Percentiles rank a stretch among this genome's conserved stretches.
Evolutionary conservation across 2,888 invertebrate species (phyloP).

Genomic region (Sycophila texana): DNA sequence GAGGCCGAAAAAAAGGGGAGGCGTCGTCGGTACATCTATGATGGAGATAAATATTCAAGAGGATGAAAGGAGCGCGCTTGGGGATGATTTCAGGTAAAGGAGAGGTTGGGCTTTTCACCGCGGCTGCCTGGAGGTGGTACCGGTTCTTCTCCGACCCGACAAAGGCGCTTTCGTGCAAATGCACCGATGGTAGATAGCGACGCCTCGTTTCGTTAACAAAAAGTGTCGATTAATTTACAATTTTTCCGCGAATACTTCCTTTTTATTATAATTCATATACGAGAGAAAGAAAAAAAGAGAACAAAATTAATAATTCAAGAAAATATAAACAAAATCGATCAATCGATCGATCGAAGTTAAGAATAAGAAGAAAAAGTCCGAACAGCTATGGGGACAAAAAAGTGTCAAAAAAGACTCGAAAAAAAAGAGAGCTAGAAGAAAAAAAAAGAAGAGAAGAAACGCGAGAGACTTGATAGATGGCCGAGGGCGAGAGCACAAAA

Average conservation of each 20-base stretch:
- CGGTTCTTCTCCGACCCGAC: slow-evolving; percentile 61
- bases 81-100: slow-evolving; percentile 75
- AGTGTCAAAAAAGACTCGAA: slow-evolving; percentile 19
- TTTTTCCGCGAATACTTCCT: too few species aligned
- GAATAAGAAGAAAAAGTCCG: neutral
- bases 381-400: neutral
- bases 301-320: neutral
- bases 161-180: slow-evolving; percentile 59
- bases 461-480: slow-evolving; percentile 50
- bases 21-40: neutral
- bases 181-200: too few species aligned
- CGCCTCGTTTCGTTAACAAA: too few species aligned
- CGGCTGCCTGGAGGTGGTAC: slow-evolving; percentile 2
- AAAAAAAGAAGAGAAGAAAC: slow-evolving; percentile 14
- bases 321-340: neutral
- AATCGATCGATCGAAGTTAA: neutral
- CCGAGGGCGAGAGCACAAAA: slow-evolving; percentile 42
- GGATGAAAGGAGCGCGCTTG: slow-evolving; percentile 63
- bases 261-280: too few species aligned
- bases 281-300: neutral
- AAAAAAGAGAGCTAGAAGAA: slow-evolving; percentile 7
- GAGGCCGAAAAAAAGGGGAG: slow-evolving; percentile 6
- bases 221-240: too few species aligned
- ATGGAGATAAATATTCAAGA: slow-evolving; percentile 41
- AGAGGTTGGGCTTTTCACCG: slow-evolving; percentile 61